Evolutionary conservation across 2,888 invertebrate genomes (phyloP).

Genomic region (Hipparchia semele): DNA sequence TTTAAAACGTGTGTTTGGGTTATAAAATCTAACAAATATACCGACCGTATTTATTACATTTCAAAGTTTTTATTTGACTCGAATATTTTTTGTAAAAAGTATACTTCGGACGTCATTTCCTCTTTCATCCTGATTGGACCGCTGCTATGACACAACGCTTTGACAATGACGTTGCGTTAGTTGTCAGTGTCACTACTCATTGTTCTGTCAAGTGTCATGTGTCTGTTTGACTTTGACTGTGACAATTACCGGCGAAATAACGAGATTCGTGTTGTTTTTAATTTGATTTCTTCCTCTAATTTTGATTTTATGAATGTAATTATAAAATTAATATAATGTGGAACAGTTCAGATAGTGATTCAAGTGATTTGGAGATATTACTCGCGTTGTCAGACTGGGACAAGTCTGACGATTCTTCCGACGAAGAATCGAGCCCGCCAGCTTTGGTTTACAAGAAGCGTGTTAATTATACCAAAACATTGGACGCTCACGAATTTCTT

Average conservation of each 20-base stretch:
- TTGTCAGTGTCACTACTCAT: no score
- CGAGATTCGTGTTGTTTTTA: neutral
- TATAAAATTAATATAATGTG: slow-evolving; percentile 1
- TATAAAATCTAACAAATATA: no score
- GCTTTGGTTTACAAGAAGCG: neutral
- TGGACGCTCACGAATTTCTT: slow-evolving; percentile 17
- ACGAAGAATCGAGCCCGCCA: neutral
- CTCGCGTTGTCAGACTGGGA: slow-evolving; percentile 6
- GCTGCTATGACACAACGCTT: no score
- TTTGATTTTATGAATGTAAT: slow-evolving; percentile 2
- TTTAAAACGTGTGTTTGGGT: no score
- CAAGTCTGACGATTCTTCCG: slow-evolving; percentile 3
- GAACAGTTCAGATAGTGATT: slow-evolving; percentile 17
- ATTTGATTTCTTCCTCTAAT: neutral
- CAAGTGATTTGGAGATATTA: slow-evolving; percentile 19
- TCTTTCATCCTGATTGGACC: no score
- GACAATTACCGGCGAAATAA: neutral
- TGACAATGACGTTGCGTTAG: no score
- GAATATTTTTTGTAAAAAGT: no score
- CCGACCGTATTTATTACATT: no score
- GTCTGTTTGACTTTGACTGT: no score
- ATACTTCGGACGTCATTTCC: no score
- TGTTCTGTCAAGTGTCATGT: neutral
- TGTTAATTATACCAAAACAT: slow-evolving; percentile 11
- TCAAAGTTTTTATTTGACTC: no score